Percentiles rank a stretch among this genome's conserved stretches.
phyloP scores from a whole-genome alignment of 2,797 vertebrate genomes.

The Odontamblyopus rebecca region DNA sequence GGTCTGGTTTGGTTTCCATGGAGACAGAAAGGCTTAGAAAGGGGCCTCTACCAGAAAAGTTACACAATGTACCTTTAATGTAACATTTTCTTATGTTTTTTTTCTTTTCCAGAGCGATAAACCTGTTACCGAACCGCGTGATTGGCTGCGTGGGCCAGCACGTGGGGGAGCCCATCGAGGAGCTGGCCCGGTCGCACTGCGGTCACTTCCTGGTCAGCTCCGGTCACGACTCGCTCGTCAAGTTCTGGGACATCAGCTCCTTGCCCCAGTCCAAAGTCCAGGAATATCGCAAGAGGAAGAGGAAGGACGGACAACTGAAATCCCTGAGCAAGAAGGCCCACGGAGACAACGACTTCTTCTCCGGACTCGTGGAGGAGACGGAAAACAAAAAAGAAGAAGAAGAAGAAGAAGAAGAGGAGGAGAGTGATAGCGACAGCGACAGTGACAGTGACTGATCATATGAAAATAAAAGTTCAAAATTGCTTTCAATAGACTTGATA shows the following conservation, averaged over 20 bases:
- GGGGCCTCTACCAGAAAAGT: too few species aligned
- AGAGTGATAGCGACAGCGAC: constrained; percentile 54
- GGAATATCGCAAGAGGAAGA: constrained; percentile 88
- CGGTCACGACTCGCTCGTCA: constrained; percentile 90
- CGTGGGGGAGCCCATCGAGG: constrained; percentile 86
- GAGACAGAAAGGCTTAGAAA: too few species aligned
- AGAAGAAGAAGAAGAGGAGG: constrained; percentile 34
- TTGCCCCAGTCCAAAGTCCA: constrained; percentile 75
- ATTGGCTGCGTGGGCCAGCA: constrained; percentile 93
- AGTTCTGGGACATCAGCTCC: constrained; percentile 90
- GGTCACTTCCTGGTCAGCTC: constrained; percentile 85
- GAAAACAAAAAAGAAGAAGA: constrained; percentile 50
- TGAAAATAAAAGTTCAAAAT: too few species aligned
- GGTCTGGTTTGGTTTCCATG: too few species aligned
- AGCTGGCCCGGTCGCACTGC: constrained; percentile 80
- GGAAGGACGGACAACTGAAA: constrained; percentile 81
- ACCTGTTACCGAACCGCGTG: constrained; percentile 89
- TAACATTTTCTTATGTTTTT: background rate
- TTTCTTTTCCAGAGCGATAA: constrained; percentile 80
- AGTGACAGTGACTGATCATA: constrained; percentile 65
- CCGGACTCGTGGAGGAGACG: constrained; percentile 80
- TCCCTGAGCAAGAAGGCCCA: constrained; percentile 86
- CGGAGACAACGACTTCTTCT: constrained; percentile 88
- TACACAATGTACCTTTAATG: too few species aligned
- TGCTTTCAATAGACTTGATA: too few species aligned